phyloP scores from a whole-genome alignment of 2,888 invertebrate species.

The Acanthacorydalis orientalis region DNA sequence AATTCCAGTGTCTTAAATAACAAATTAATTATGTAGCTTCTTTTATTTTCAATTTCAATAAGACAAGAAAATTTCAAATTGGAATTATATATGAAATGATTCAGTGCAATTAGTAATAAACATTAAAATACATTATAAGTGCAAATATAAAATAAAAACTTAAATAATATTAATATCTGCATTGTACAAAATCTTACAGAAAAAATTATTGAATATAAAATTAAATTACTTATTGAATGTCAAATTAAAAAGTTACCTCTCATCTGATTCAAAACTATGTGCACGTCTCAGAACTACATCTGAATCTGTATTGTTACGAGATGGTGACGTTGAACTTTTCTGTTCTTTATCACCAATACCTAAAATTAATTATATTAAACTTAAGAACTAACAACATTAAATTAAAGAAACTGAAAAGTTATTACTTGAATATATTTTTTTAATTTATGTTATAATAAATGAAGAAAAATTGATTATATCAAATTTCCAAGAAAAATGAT shows the following conservation, averaged over 20 bases:
- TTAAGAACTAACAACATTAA: neutral
- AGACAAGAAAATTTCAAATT: too few relatives aligned
- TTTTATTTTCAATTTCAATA: too few relatives aligned
- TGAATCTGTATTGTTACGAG: conserved; percentile 19
- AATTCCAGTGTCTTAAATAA: too few relatives aligned
- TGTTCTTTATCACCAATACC: conserved; percentile 38
- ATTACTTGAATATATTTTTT: too few relatives aligned
- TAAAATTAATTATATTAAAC: conserved; percentile 16
- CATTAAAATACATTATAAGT: neutral
- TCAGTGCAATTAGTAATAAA: neutral
- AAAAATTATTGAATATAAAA: too few relatives aligned
- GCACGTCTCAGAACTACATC: conserved; percentile 64
- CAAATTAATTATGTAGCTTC: too few relatives aligned
- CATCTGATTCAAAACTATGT: conserved; percentile 76
- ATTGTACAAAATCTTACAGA: too few relatives aligned
- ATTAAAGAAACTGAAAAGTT: conserved; percentile 5
- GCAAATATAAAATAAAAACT: neutral
- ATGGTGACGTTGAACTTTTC: conserved; percentile 13
- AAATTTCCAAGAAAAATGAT: neutral
- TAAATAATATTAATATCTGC: too few relatives aligned
- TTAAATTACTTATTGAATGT: neutral
- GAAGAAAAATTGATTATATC: neutral
- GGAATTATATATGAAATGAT: too few relatives aligned
- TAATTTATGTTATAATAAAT: conserved; percentile 4
- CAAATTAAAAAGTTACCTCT: conserved; percentile 52